Evolutionary conservation across 2,888 invertebrate genomes (phyloP), one percentile per base, ranked within the genome.

Genomic region (Caenorhabditis parvicauda): DNA sequence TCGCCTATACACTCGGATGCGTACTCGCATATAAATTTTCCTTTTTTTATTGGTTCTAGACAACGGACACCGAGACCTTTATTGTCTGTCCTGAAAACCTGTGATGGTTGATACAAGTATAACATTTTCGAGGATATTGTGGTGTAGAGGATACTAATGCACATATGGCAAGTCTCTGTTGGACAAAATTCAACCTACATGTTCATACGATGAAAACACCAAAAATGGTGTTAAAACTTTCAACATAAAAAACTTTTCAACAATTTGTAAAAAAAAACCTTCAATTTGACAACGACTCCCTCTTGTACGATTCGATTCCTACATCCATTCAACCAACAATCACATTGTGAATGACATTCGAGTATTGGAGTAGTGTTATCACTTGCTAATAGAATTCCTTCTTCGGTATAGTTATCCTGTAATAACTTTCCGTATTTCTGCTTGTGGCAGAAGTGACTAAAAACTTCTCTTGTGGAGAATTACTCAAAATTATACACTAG

Each of bases 1-100:
- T 56, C 57, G 21, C 71, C 66, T 29, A 75, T 64, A n/a, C 65
- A 46, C 49, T 76, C 69, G 7, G 65, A 64, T 9, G 61, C 64
- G 42, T 66, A 69, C 37, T 77, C 75, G 38, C 71, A 69, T 17
- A 77, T 67, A 48, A 77, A 76, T 29, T 62, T 58, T 1, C 64
- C 64, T 6, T 45, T 3, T 21, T 35, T n/a, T 4, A 77, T 72
- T 4, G 39, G 7, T 29, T 77, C 72, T 1, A 19, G n/a, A 1
- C 72, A 54, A 22, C 50, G 46, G 9, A 72, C 53, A 2, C 72
- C 73, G 41, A 43, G 41, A 1, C 76, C 74, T 57, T 75, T 76
- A 4, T 38, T 48, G 27, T 19, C 6, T 9, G 55, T 46, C 7
- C 37, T 45, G 45, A 57, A 56, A 29, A 67, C 49, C 66, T 63